Conservation (phyloP, 2,113 vertebrate genomes). For the Centropus unirufus region DNA sequence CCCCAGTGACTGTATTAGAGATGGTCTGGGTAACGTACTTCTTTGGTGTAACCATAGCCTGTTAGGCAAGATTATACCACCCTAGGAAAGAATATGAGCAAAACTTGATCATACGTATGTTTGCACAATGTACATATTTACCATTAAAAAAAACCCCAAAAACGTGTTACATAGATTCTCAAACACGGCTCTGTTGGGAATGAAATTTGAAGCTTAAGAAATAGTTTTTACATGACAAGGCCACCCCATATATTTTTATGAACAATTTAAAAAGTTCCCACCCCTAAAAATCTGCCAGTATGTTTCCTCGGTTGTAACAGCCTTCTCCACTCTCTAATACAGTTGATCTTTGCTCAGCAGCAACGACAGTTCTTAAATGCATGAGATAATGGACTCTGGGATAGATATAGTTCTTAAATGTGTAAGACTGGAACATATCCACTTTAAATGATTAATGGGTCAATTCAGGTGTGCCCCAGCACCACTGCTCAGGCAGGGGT, state of each 20-base stretch:
- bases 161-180: conserved; percentile 73
- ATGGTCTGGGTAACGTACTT: conserved; percentile 74
- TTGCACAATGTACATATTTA: conserved; percentile 72
- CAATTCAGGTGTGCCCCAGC: not conserved
- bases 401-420: not conserved
- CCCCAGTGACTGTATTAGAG: conserved; percentile 60
- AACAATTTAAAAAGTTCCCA: conserved; percentile 80
- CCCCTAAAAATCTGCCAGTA: conserved; percentile 78
- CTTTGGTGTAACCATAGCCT: conserved; percentile 65
- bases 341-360: conserved; percentile 3
- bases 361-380: conserved; percentile 37
- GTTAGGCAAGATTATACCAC: conserved; percentile 71
- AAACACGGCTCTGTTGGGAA: conserved; percentile 77
- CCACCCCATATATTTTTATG: conserved; percentile 71
- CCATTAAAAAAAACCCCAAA: conserved; percentile 61
- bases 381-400: not conserved
- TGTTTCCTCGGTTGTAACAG: conserved; percentile 40
- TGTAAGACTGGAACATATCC: conserved; percentile 27
- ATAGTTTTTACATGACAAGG: conserved; percentile 76
- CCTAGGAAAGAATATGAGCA: conserved; percentile 65
- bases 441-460: conserved; percentile 2
- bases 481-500: not conserved
- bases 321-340: conserved; percentile 50
- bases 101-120: conserved; percentile 60
- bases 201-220: conserved; percentile 76